Base-by-base conservation (phyloP, 2,888 invertebrate genomes). In the Lasioglossum zephyrum region DNA sequence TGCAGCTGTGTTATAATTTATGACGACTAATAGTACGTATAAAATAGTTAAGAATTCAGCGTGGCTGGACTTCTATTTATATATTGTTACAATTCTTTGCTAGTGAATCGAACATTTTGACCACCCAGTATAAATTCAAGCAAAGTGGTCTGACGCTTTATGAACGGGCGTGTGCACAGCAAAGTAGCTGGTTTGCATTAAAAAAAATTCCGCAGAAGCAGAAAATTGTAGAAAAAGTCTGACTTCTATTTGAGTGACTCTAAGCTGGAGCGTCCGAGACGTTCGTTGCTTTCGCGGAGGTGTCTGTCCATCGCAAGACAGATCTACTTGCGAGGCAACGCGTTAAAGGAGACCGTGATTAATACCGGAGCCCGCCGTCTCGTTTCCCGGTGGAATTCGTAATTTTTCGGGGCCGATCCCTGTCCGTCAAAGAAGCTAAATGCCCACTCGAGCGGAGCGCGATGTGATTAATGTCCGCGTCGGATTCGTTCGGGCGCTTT, bases 381-480 rank as follows among this genome's bases (percentile, higher is more conserved):
- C 73, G 69, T n/a, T 41, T 74, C 73, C 39, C 77, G 53, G 78
- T 63, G 84, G 77, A 82, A 63, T 73, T 73, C 75, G 57, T 44
- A 22, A 66, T 81, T 78, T 66, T 60, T 57, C 73, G 41, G 41
- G 49, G 72, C 36, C 69, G 75, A 69, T 72, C 49, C 47, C 70
- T 53, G 69, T 70, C 79, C 53, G 60, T 86, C 87, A 86, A 83
- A 87, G 76, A 86, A 79, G 81, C 79, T 83, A 83, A 87, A 86
- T 79, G 83, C 81, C 81, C 78, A 18, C 70, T 73, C 69, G 31
- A 73, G 66, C 41, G 57, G 69, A 49, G 69, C 36, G 57, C 57
- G 73, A 76, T 69, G 88, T 89, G 89, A 89, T 89, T 89, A 89
- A 89, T 89, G 89, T 78, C 41, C 77, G 57, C 66, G 89, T 81